phyloP scores from a whole-genome alignment of 2,113 vertebrate genomes.

The Pseudopipra pipra region DNA sequence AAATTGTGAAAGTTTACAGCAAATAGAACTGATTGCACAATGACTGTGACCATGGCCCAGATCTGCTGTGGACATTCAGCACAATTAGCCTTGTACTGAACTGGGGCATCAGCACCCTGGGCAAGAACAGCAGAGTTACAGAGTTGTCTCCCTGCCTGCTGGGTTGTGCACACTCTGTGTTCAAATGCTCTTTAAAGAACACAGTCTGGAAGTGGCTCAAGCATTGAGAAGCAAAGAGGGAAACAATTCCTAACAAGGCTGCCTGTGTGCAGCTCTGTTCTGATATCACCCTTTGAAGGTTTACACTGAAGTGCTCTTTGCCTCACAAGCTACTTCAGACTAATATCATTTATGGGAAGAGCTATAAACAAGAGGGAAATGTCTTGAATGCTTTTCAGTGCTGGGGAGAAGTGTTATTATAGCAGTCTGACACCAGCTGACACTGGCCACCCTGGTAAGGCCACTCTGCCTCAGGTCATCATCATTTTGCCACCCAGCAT shows the following conservation, averaged over 20 bases:
- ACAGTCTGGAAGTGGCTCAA: conserved; percentile 57
- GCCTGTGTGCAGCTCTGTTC: conserved; percentile 24
- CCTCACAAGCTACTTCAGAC: conserved; percentile 49
- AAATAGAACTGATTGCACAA: neutral
- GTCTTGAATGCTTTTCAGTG: conserved; percentile 32
- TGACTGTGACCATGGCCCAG: neutral
- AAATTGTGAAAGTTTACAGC: neutral
- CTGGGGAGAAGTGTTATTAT: conserved; percentile 37
- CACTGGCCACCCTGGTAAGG: conserved; percentile 24
- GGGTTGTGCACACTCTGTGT: neutral
- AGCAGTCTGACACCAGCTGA: conserved; percentile 58
- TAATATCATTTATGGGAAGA: conserved; percentile 65
- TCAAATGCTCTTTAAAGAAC: conserved; percentile 48
- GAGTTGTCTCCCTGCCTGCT: neutral
- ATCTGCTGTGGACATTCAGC: neutral
- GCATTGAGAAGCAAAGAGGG: conserved; percentile 15
- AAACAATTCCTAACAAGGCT: conserved; percentile 83
- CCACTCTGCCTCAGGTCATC: conserved; percentile 10
- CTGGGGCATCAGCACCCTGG: neutral
- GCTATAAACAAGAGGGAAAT: conserved; percentile 66
- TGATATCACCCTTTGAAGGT: conserved; percentile 54
- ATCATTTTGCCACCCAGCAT: neutral
- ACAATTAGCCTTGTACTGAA: neutral
- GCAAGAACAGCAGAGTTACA: neutral
- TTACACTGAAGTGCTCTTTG: conserved; percentile 66